phyloP scores from a whole-genome alignment of 2,888 invertebrate species.

The Venusia cambrica region DNA sequence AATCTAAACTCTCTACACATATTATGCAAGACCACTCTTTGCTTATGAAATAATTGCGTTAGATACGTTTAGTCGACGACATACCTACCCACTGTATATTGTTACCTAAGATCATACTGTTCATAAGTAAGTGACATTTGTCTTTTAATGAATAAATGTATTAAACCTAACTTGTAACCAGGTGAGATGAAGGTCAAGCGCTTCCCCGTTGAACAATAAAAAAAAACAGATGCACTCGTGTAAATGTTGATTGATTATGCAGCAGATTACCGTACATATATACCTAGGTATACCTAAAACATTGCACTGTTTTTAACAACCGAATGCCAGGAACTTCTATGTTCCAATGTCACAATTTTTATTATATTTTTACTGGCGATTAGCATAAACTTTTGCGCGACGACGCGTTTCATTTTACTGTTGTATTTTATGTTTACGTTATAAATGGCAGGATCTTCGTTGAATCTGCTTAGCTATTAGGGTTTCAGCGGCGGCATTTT shows the following conservation, averaged over 20 bases:
- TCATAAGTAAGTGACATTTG: too few relatives aligned
- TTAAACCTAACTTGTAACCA: too few relatives aligned
- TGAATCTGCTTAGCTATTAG: constrained; percentile 50
- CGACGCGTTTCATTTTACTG: constrained; percentile 60
- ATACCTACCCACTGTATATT: too few relatives aligned
- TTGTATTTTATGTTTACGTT: constrained; percentile 56
- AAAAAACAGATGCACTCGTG: constrained; percentile 1
- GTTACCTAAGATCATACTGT: too few relatives aligned
- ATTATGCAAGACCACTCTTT: too few relatives aligned
- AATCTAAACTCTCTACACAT: too few relatives aligned
- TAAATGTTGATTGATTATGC: constrained; percentile 14
- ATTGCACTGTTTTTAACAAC: constrained; percentile 33
- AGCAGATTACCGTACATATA: constrained; percentile 23
- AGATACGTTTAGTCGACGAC: too few relatives aligned
- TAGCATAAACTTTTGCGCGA: constrained; percentile 58
- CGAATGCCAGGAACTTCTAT: constrained; percentile 33
- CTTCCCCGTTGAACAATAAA: too few relatives aligned
- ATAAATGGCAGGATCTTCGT: constrained; percentile 59
- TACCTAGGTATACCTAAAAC: constrained; percentile 25
- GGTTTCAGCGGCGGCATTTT: constrained; percentile 50
- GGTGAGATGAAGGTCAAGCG: too few relatives aligned
- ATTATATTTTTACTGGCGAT: constrained; percentile 60
- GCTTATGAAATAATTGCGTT: too few relatives aligned
- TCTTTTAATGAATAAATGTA: too few relatives aligned
- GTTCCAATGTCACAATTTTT: constrained; percentile 47